A percentile compares a stretch with the other conserved stretches of the same genome.
These are phyloP conservation scores for Drosophila yakuba DNA, from an alignment of 1,140 invertebrate species.

Conservation along the genomic window DNA sequence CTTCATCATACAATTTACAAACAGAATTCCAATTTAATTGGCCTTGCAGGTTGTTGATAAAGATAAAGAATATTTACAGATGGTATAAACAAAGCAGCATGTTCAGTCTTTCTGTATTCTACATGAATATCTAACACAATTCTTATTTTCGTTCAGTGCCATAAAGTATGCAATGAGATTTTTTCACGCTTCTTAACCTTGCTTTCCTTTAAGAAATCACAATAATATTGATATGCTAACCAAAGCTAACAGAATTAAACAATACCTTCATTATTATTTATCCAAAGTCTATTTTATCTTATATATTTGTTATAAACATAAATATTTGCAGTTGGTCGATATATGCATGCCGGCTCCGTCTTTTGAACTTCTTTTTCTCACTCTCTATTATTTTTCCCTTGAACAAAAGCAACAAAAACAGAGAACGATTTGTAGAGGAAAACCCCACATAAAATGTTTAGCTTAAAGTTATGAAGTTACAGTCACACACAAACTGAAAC, in stretches of 20 bases:
- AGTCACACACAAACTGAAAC: constrained; percentile 53
- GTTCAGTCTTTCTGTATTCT: background rate
- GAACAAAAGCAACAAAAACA: constrained; percentile 36
- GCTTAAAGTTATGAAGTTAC: constrained; percentile 62
- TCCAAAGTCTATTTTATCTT: constrained; percentile 51
- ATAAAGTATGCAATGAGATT: constrained; percentile 82
- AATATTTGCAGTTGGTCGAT: constrained; percentile 85
- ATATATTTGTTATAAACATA: constrained; percentile 66
- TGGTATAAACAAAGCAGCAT: background rate
- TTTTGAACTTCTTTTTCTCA: constrained; percentile 80
- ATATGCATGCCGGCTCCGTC: constrained; percentile 85
- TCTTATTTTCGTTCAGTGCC: constrained; percentile 55
- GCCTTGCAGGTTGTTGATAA: background rate
- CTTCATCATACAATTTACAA: background rate
- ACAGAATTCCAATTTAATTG: background rate
- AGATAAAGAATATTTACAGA: background rate
- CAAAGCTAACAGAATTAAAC: constrained; percentile 51
- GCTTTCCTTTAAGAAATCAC: constrained; percentile 30
- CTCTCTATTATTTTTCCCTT: constrained; percentile 65
- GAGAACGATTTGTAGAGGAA: constrained; percentile 41
- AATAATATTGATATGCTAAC: constrained; percentile 18
- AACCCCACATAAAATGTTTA: constrained; percentile 35
- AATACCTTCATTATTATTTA: constrained; percentile 37
- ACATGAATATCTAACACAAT: constrained; percentile 12
- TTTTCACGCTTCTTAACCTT: constrained; percentile 79